A percentile compares a stretch with the other conserved stretches of the same genome.
phyloP scores from a whole-genome alignment of 1,140 invertebrate species.

The Argopecten irradians region DNA sequence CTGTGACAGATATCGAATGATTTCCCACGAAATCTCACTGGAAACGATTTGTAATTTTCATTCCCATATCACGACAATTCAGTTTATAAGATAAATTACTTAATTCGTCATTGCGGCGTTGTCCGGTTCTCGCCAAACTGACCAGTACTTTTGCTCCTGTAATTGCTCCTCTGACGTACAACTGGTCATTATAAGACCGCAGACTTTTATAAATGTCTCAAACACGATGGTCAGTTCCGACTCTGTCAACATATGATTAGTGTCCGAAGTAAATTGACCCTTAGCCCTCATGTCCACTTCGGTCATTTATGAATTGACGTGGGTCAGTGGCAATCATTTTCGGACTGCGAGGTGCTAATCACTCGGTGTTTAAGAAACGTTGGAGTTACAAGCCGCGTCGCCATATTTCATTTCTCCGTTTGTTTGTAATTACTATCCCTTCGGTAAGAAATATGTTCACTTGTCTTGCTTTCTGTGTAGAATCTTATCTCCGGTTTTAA shows the following conservation, averaged over 20 bases:
- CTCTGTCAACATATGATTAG: constrained; percentile 21
- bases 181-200: background rate
- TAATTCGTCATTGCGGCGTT: background rate
- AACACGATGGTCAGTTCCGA: constrained; percentile 7
- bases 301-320: constrained; percentile 1
- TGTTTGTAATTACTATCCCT: background rate
- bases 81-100: constrained; percentile 12
- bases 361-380: background rate
- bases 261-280: constrained; percentile 20
- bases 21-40: background rate
- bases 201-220: constrained; percentile 17
- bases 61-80: background rate
- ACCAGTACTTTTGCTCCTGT: background rate
- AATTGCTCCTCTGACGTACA: background rate
- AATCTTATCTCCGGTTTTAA: background rate
- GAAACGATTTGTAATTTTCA: constrained; percentile 23
- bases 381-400: background rate
- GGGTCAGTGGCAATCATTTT: constrained; percentile 15
- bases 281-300: constrained; percentile 20
- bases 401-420: constrained; percentile 8
- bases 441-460: background rate
- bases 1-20: background rate
- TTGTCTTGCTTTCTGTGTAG: background rate
- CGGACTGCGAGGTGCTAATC: constrained; percentile 4
- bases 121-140: background rate